Evolutionary conservation across 2,113 vertebrate genomes (phyloP).

Genomic region (Odontesthes bonariensis): DNA sequence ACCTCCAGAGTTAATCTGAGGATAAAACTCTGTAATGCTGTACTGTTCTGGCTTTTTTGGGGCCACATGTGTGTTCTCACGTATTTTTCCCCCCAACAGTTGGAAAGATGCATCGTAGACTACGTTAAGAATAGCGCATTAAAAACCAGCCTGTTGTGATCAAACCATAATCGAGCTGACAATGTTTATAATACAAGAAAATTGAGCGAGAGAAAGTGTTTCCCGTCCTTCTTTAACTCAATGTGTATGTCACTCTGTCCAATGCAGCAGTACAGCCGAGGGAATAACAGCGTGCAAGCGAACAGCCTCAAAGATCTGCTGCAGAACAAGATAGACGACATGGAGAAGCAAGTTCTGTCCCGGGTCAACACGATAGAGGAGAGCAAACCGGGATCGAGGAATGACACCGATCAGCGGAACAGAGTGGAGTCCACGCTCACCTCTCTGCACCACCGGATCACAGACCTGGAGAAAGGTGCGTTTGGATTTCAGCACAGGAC

Average conservation of each 20-base stretch:
- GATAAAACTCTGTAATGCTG: background rate
- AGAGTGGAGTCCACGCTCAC: slow-evolving; percentile 94
- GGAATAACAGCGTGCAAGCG: slow-evolving; percentile 89
- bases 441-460: slow-evolving; percentile 95
- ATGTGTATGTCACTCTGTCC: slow-evolving; percentile 50
- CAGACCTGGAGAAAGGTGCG: slow-evolving; percentile 96
- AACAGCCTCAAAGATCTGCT: slow-evolving; percentile 94
- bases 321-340: slow-evolving; percentile 96
- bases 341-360: slow-evolving; percentile 96
- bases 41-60: background rate
- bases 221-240: slow-evolving; percentile 29
- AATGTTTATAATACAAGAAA: too few species aligned
- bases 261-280: slow-evolving; percentile 91
- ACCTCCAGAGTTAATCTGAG: background rate
- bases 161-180: background rate
- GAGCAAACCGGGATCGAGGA: slow-evolving; percentile 84
- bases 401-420: slow-evolving; percentile 91
- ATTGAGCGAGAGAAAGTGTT: slow-evolving; percentile 3
- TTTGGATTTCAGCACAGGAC: slow-evolving; percentile 16
- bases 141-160: background rate
- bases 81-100: background rate
- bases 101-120: background rate
- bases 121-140: slow-evolving; percentile 13
- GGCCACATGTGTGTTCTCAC: background rate
- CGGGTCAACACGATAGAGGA: slow-evolving; percentile 95